Conservation (phyloP, 1,140 invertebrate species). For the silkworm (Bombyx mori) region DNA sequence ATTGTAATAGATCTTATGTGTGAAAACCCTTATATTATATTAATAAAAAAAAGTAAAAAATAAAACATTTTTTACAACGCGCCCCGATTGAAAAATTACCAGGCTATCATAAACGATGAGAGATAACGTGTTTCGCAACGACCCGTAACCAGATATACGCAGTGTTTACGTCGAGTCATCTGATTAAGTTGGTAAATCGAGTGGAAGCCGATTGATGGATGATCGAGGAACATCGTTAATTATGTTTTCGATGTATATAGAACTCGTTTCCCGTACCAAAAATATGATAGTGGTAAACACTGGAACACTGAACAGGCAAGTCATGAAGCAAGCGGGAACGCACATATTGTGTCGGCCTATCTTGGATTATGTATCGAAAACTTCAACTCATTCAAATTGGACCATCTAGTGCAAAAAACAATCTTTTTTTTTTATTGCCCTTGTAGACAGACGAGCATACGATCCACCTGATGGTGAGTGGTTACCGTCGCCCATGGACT, state of each 20-base stretch:
- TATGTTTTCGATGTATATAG: constrained; percentile 7
- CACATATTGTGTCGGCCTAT: no score
- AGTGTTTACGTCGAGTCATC: constrained; percentile 25
- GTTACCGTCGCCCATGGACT: no score
- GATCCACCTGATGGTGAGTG: no score
- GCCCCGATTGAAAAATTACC: constrained; percentile 1
- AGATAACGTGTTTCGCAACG: constrained; percentile 5
- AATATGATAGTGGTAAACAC: background rate
- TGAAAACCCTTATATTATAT: background rate
- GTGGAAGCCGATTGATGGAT: constrained; percentile 29
- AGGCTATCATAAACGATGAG: constrained; percentile 3
- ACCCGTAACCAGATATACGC: constrained; percentile 6
- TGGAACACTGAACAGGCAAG: no score
- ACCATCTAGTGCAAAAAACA: no score
- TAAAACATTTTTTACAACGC: background rate
- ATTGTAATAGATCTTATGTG: background rate
- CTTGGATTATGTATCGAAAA: no score
- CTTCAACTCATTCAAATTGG: no score
- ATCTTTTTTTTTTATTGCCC: no score
- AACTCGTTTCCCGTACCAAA: background rate
- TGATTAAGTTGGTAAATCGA: constrained; percentile 30
- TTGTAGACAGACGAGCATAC: no score
- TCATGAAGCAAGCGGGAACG: no score
- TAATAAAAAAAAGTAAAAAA: background rate
- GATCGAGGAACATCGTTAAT: constrained; percentile 16